Evolutionary conservation across 64 coral and sea anemone species (phyloP).

Genomic region (Porites lutea): DNA sequence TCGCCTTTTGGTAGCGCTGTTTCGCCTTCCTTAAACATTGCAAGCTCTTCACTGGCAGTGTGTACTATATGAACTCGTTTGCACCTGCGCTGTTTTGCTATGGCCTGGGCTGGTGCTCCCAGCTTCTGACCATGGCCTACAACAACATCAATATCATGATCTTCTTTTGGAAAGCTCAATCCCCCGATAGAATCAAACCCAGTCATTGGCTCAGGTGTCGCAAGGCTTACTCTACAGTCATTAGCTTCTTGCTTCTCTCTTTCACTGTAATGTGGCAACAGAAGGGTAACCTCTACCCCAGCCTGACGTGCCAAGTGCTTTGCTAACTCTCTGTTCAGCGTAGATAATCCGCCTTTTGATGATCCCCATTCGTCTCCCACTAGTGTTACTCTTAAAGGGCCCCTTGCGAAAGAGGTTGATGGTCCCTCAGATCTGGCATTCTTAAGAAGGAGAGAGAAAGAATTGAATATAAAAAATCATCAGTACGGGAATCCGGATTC

Average conservation of each 20-base stretch:
- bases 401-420: not conserved
- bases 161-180: not conserved
- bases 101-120: not conserved
- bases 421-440: too few relatives aligned
- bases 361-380: slow-evolving; percentile 2
- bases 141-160: not conserved
- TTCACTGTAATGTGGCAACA: not conserved
- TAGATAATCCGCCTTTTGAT: slow-evolving; percentile 1
- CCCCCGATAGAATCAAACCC: not conserved
- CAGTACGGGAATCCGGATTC: too few relatives aligned
- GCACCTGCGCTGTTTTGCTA: not conserved
- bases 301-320: not conserved
- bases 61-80: not conserved
- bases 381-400: not conserved
- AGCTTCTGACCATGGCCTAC: slow-evolving; percentile 1
- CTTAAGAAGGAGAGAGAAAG: not conserved
- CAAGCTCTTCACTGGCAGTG: not conserved
- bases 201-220: not conserved
- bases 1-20: not conserved
- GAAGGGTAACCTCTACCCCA: not conserved
- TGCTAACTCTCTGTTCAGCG: not conserved
- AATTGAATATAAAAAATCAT: too few relatives aligned
- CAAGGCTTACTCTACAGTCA: not conserved
- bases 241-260: not conserved
- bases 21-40: not conserved